Evolutionary conservation across 2,888 invertebrate species (phyloP).

Genomic region (Tuberolachnus salignus): DNA sequence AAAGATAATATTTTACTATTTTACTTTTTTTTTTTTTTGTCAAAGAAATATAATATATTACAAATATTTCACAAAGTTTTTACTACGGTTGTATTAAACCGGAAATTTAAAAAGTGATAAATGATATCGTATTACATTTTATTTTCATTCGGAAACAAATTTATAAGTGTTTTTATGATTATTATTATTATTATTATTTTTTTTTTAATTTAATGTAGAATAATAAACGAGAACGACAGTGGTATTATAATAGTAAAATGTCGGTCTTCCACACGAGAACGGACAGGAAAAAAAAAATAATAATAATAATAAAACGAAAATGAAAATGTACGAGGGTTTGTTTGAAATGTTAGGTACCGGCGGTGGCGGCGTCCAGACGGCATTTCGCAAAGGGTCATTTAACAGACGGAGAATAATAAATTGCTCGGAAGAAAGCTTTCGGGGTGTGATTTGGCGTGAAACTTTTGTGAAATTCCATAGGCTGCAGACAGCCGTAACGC

Average conservation of each 20-base stretch:
- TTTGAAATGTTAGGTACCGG: slow-evolving; percentile 52
- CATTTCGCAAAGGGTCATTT: slow-evolving; percentile 53
- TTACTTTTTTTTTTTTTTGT: neutral
- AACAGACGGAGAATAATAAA: slow-evolving; percentile 55
- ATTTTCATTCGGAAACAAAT: slow-evolving; percentile 25
- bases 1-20: neutral
- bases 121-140: slow-evolving; percentile 20
- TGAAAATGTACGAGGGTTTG: slow-evolving; percentile 49
- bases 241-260: slow-evolving; percentile 19
- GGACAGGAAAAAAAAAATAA: neutral
- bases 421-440: slow-evolving; percentile 50
- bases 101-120: slow-evolving; percentile 12
- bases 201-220: slow-evolving; percentile 40
- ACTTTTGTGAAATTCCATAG: slow-evolving; percentile 48
- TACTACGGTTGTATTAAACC: neutral
- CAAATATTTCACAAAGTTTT: slow-evolving; percentile 11
- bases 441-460: slow-evolving; percentile 56
- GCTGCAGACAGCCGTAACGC: slow-evolving; percentile 9
- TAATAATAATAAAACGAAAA: slow-evolving; percentile 43
- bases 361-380: slow-evolving; percentile 50
- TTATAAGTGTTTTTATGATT: slow-evolving; percentile 37
- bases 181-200: neutral
- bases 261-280: slow-evolving; percentile 19
- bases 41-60: slow-evolving; percentile 1
- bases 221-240: slow-evolving; percentile 29